Base-by-base conservation (phyloP, 2,113 vertebrate genomes). In the Hipposideros armiger region DNA sequence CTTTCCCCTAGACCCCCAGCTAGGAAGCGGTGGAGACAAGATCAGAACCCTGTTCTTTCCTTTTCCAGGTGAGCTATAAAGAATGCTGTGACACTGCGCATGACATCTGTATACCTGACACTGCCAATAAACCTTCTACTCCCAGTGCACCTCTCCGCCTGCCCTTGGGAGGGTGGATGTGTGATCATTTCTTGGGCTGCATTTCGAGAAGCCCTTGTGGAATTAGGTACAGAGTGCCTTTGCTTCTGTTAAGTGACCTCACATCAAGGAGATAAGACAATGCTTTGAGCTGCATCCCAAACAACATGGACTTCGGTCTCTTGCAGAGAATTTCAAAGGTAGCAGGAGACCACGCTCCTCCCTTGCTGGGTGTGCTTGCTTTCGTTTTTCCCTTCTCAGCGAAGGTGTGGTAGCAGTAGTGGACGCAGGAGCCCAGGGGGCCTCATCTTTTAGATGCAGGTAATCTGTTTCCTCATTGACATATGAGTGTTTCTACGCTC, bases 381-480 rank as follows among this genome's bases (percentile, higher is more conserved):
- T 47, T 77, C 47, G 5, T 42, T 40, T 64, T 40, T 87, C 47
- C 7, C 47, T 60, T 72, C 42, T 70, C 45, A 66, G 74, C 42
- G 32, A 58, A 69, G 60, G 26, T 0, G 84, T 64, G 32, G 60
- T 36, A 73, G 94, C 17, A 70, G 36, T 28, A 1, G 4, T 2
- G 9, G 88, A 20, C 81, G 91, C 36, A 66, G 92, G 97, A 36
- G 28, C 89, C 62, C 56, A 15, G 62, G n/a, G 87, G 89, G 58
- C 36, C 36, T 36, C 14, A 16, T n/a, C 50, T 81, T 92, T 64
- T 94, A 50, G n/a, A 70, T 30, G 64, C 52, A 60, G 80, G 94
- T 94, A 97, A 95, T 92, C 89, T 40, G 50, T 82, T 62, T 82
- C 40, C 58, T 82, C 78, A 30, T 11, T 20, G 78, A 30, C 16